phyloP scores from a whole-genome alignment of 1,140 invertebrate species.

The Dreissena polymorpha region DNA sequence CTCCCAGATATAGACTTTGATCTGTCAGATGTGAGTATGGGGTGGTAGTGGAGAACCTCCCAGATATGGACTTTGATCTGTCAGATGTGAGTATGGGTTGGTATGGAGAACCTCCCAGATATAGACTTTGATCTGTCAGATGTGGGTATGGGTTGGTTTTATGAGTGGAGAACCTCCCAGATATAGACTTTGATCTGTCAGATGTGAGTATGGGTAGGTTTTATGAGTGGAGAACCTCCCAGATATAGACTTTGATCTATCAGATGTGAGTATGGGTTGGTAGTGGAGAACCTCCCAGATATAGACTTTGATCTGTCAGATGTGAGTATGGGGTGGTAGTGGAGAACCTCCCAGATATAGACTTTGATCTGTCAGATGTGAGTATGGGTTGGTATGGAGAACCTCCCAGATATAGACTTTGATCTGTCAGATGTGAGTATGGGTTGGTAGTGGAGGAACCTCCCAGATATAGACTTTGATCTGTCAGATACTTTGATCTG shows the following conservation, averaged over 20 bases:
- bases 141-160: too few relatives aligned
- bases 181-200: conserved; percentile 72
- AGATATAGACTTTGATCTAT: conserved; percentile 71
- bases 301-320: conserved; percentile 74
- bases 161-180: conserved; percentile 70
- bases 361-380: conserved; percentile 74
- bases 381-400: too few relatives aligned
- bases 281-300: conserved; percentile 69
- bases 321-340: too few relatives aligned
- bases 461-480: conserved; percentile 73
- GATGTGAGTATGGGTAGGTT: too few relatives aligned
- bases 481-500: conserved; percentile 71
- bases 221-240: conserved; percentile 71
- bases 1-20: conserved; percentile 73
- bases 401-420: conserved; percentile 72
- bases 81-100: too few relatives aligned
- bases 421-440: conserved; percentile 73
- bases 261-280: too few relatives aligned
- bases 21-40: too few relatives aligned
- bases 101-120: conserved; percentile 69
- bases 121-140: conserved; percentile 74
- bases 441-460: conserved; percentile 69
- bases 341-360: conserved; percentile 70
- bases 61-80: conserved; percentile 71
- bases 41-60: conserved; percentile 70